A percentile compares a stretch with the other conserved stretches of the same genome.
Conservation (phyloP, 2,888 invertebrate species). For the Argyra leucocephala region DNA sequence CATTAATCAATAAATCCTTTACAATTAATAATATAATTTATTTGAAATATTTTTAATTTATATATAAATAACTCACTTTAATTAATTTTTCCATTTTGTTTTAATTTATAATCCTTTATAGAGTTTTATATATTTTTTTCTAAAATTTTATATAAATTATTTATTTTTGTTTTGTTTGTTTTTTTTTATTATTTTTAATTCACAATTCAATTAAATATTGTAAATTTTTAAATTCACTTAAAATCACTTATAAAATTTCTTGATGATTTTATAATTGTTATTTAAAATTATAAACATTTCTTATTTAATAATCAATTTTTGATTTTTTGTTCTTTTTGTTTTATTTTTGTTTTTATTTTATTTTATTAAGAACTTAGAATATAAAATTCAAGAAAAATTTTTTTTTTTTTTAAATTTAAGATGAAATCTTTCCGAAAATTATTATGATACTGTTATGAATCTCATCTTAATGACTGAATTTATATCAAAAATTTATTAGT, state of each 20-base stretch:
- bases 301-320: background rate
- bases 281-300: too few relatives aligned
- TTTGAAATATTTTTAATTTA: too few relatives aligned
- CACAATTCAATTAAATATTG: too few relatives aligned
- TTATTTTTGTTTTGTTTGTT: background rate
- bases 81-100: background rate
- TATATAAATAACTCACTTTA: background rate
- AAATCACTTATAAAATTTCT: too few relatives aligned
- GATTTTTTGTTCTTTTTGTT: background rate
- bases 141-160: background rate
- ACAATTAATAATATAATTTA: too few relatives aligned
- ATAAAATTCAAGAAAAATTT: background rate
- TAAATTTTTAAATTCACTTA: too few relatives aligned
- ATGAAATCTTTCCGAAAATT: background rate
- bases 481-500: background rate
- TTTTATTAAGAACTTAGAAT: background rate
- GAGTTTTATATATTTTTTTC: too few relatives aligned
- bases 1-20: too few relatives aligned
- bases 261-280: too few relatives aligned
- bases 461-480: background rate
- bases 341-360: constrained; percentile 7
- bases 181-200: background rate
- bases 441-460: background rate
- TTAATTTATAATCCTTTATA: too few relatives aligned
- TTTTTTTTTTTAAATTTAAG: constrained; percentile 15